phyloP scores from a whole-genome alignment of 2,113 vertebrate genomes.

The Chaetodon auriga region DNA sequence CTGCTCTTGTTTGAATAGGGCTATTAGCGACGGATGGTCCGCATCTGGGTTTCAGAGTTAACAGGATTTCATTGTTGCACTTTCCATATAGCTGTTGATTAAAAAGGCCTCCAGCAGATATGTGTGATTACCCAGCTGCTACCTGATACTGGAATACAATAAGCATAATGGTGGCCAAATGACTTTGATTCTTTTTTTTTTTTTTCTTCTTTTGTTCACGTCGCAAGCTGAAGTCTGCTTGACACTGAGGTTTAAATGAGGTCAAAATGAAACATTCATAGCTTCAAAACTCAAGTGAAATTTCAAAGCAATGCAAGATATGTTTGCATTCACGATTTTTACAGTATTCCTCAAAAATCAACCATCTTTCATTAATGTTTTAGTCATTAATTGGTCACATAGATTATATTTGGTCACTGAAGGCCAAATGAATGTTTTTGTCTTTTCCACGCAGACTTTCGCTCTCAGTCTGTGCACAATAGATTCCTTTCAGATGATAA shows the following conservation, averaged over 20 bases:
- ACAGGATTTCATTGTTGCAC: conserved; percentile 70
- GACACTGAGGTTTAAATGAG: conserved; percentile 7
- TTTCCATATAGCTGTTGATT: conserved; percentile 75
- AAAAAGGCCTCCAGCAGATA: conserved; percentile 74
- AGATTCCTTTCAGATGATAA: conserved; percentile 35
- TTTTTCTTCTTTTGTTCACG: not conserved
- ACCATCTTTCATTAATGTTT: not conserved
- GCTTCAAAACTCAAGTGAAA: not conserved
- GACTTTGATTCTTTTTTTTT: not conserved
- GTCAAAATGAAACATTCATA: not conserved
- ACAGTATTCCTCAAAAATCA: no score
- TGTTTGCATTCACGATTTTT: no score
- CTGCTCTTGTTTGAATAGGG: conserved; percentile 47
- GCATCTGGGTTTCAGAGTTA: conserved; percentile 69
- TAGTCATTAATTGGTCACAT: no score
- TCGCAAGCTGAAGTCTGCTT: conserved; percentile 15
- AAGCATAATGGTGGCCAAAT: conserved; percentile 44
- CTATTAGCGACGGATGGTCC: conserved; percentile 60
- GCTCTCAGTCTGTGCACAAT: not conserved
- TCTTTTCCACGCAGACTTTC: not conserved
- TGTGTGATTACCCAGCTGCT: conserved; percentile 77
- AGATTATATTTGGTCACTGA: not conserved
- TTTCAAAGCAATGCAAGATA: not conserved
- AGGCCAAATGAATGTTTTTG: not conserved
- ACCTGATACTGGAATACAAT: conserved; percentile 68